A percentile compares a stretch with the other conserved stretches of the same genome.
Evolutionary conservation across 30 jellyfish, hydroid and myxozoan species (phyloP).

Genomic region (Turritopsis dohrnii): DNA sequence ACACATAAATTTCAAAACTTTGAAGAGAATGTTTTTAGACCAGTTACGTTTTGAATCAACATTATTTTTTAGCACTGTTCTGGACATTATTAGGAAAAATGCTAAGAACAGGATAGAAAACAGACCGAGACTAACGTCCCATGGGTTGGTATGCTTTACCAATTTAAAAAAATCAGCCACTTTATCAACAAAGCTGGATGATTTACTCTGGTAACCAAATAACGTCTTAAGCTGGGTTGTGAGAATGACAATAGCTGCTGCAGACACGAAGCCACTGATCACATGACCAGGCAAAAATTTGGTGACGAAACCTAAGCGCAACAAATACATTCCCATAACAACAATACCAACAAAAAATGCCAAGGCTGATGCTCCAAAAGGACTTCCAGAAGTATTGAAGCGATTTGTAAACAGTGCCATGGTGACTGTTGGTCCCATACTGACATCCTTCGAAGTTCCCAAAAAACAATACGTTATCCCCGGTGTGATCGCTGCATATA

Average conservation of each 20-base stretch:
- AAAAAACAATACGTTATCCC: constrained; percentile 54
- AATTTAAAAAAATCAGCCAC: constrained; percentile 41
- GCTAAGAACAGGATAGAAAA: constrained; percentile 27
- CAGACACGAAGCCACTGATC: constrained; percentile 81
- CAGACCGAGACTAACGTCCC: constrained; percentile 65
- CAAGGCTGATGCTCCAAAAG: constrained; percentile 56
- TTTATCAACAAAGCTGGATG: constrained; percentile 36
- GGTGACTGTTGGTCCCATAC: constrained; percentile 71
- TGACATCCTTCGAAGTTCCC: constrained; percentile 73
- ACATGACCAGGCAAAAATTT: constrained; percentile 71
- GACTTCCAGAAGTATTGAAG: constrained; percentile 12
- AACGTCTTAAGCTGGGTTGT: constrained; percentile 57
- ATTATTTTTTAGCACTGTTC: constrained; percentile 15
- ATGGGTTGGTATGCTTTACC: constrained; percentile 45
- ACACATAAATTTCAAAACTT: constrained; percentile 29
- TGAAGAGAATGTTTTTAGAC: constrained; percentile 25
- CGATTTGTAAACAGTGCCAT: constrained; percentile 51
- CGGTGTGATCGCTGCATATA: constrained; percentile 70
- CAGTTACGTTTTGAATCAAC: background rate
- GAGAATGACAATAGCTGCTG: constrained; percentile 59
- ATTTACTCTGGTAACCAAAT: constrained; percentile 55
- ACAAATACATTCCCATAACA: constrained; percentile 49
- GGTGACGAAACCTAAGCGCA: constrained; percentile 63
- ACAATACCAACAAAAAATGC: constrained; percentile 58
- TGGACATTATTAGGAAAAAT: constrained; percentile 21